Base-by-base conservation (phyloP, 2,797 vertebrate species). In the Coregonus suidteri region DNA sequence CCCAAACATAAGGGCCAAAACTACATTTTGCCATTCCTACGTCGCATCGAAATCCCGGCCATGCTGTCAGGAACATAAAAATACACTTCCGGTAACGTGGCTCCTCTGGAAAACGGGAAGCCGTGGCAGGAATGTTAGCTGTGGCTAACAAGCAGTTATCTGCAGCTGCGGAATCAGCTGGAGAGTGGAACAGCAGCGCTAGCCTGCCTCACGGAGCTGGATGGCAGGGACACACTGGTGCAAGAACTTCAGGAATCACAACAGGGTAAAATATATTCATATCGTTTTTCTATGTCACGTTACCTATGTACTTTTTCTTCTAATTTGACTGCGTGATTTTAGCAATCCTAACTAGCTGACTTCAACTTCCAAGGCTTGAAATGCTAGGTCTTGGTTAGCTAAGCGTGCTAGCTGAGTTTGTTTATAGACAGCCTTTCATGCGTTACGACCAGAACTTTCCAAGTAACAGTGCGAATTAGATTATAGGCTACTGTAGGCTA, bases 171-270 rank as follows among this genome's bases (percentile, higher is more conserved):
- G 77, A 16, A 65, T 71, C 81, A 20, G 78, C 78, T 74, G 83
- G 74, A 77, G 59, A n/a, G 77, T 35, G 81, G 54, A 67, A 77
- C 83, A 51, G 81, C 81, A 73, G 81, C 76, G 73, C 13, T 7
- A 83, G 77, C 56, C 85, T 84, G 53, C 74, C 74, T 62, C 85
- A 84, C 53, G 76, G 82, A 87, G 85, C 91, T 93, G 96, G 96
- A 97, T 97, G 96, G 96, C 96, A 95, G 95, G 96, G 95, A 93
- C 88, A 92, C 88, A 81, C 90, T 77, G 90, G 90, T 93, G 94
- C 88, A 77, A 84, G 74, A 78, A 82, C 81, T 75, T 85, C 81
- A 87, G 85, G 88, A 88, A 90, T 67, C 76, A 83, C 79, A 75
- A 64, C 76, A 86, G 90, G 94, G 93, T 94, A 79, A 47, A 18